Evolutionary conservation across 1,140 invertebrate genomes (phyloP).

Genomic region (Popillia japonica): DNA sequence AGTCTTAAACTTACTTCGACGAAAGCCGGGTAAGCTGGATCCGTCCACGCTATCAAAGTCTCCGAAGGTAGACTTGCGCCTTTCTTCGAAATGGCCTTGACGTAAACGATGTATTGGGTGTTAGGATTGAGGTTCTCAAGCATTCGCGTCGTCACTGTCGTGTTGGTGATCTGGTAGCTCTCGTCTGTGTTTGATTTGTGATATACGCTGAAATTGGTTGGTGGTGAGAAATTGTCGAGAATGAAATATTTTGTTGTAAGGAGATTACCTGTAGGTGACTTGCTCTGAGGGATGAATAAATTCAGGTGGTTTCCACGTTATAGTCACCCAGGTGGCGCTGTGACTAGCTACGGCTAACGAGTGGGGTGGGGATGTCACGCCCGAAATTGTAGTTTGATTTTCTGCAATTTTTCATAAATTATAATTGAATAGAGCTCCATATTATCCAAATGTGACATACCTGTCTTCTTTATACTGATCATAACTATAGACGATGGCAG

Average conservation of each 20-base stretch:
- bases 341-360: constrained; percentile 77
- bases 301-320: constrained; percentile 82
- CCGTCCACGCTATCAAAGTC: constrained; percentile 84
- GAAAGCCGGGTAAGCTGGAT: constrained; percentile 83
- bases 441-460: constrained; percentile 43
- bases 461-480: constrained; percentile 71
- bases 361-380: constrained; percentile 79
- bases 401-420: neutral
- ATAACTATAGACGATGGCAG: constrained; percentile 80
- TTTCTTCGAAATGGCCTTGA: constrained; percentile 68
- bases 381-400: constrained; percentile 56
- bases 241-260: neutral
- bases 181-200: constrained; percentile 70
- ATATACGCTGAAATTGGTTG: constrained; percentile 64
- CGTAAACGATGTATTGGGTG: constrained; percentile 80
- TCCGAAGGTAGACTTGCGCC: constrained; percentile 78
- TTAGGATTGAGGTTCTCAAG: constrained; percentile 76
- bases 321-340: constrained; percentile 78
- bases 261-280: constrained; percentile 73
- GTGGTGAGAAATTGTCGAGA: neutral
- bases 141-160: constrained; percentile 73
- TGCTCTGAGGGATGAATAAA: constrained; percentile 78
- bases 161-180: constrained; percentile 69
- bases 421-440: too few relatives aligned
- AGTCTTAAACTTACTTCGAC: constrained; percentile 72